phyloP scores from a whole-genome alignment of 2,797 vertebrate genomes.

The Aldrovandia affinis region DNA sequence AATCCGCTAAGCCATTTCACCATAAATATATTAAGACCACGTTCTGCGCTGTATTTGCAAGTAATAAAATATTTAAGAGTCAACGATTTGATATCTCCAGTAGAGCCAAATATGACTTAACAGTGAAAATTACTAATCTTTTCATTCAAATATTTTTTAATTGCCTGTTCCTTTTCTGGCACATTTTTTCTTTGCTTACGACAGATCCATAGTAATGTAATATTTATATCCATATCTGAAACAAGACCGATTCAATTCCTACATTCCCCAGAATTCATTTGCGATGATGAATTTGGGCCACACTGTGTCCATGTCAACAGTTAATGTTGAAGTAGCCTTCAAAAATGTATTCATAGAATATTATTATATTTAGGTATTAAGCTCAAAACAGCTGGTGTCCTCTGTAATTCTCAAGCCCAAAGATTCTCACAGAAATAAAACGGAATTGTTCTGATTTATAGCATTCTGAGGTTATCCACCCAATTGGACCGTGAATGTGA shows the following conservation, averaged over 20 bases:
- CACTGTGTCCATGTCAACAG: background rate
- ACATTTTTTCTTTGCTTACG: background rate
- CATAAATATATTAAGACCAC: background rate
- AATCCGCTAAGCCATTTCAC: background rate
- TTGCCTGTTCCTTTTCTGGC: background rate
- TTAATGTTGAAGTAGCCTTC: background rate
- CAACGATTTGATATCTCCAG: background rate
- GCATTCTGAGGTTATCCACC: background rate
- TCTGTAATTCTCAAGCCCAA: background rate
- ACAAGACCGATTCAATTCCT: background rate
- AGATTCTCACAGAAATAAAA: too few species aligned
- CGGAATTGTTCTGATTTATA: too few species aligned
- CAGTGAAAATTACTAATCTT: background rate
- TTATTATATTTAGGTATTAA: background rate
- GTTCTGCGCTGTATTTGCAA: background rate
- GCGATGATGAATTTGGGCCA: background rate
- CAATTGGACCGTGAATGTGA: background rate
- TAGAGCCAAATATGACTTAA: background rate
- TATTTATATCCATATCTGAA: background rate
- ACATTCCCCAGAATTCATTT: background rate
- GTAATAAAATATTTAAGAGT: conserved; percentile 5
- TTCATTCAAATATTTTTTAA: background rate
- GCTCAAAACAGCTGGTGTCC: background rate
- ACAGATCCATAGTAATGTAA: background rate
- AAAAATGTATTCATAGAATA: background rate